These are phyloP conservation scores for Epizoanthus rinbou DNA, from an alignment of 92 coral and sea anemone species.

Conservation along the genomic window DNA sequence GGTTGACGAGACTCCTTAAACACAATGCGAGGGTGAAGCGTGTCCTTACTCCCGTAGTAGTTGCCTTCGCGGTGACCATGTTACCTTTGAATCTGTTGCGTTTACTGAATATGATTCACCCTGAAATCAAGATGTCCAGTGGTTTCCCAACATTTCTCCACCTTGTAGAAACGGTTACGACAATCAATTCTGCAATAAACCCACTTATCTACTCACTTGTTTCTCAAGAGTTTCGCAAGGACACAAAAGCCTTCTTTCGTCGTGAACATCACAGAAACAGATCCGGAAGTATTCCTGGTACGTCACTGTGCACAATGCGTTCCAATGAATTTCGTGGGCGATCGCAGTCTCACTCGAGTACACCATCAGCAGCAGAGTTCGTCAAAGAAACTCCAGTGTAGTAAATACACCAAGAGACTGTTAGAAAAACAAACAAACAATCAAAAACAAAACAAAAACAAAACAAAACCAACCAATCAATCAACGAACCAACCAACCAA, in stretches of 20 bases:
- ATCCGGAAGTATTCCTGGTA: not conserved
- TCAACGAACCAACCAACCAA: too few relatives aligned
- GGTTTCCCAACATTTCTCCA: not conserved
- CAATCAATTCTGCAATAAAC: slow-evolving; percentile 14
- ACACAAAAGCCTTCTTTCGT: not conserved
- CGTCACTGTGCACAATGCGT: not conserved
- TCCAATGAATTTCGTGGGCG: slow-evolving; percentile 6
- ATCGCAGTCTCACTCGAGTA: not conserved
- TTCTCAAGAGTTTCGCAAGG: slow-evolving; percentile 22
- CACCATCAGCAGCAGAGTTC: not conserved
- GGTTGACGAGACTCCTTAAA: not conserved
- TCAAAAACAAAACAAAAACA: too few relatives aligned
- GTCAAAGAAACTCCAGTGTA: too few relatives aligned
- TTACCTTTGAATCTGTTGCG: slow-evolving; percentile 15
- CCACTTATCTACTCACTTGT: slow-evolving; percentile 14
- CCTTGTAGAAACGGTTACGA: not conserved
- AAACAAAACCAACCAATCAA: too few relatives aligned
- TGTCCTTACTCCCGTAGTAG: slow-evolving; percentile 6
- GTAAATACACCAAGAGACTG: too few relatives aligned
- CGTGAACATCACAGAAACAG: not conserved
- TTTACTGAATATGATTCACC: not conserved
- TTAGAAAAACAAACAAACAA: too few relatives aligned
- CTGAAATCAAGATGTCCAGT: not conserved
- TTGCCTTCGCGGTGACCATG: slow-evolving; percentile 12
- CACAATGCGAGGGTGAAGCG: slow-evolving; percentile 14